These are phyloP conservation scores for Ivindomyrus marchei DNA, from an alignment of 2,113 vertebrate species.

Conservation along the genomic window DNA sequence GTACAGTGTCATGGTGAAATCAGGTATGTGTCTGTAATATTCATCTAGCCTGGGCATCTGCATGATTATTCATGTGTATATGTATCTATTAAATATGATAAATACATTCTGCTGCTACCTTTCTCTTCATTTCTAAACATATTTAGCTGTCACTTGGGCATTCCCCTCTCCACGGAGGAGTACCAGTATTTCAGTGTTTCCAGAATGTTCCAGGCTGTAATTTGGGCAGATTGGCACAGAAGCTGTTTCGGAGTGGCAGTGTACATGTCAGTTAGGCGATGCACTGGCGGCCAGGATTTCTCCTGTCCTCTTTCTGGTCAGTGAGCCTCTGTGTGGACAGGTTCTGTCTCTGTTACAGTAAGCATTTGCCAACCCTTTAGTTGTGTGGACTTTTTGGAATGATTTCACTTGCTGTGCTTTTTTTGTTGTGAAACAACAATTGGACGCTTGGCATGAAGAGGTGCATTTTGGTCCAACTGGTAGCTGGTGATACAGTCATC, in stretches of 20 bases:
- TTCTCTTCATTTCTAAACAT: neutral
- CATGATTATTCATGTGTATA: neutral
- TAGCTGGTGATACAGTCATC: neutral
- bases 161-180: neutral
- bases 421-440: slow-evolving; percentile 5
- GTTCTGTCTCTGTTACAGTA: neutral
- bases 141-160: neutral
- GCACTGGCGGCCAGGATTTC: neutral
- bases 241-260: neutral
- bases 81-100: neutral
- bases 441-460: neutral
- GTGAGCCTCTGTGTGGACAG: neutral
- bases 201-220: neutral
- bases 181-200: neutral
- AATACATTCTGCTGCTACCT: neutral
- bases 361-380: slow-evolving; percentile 4
- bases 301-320: neutral
- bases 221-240: neutral
- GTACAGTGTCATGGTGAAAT: neutral
- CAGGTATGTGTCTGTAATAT: neutral
- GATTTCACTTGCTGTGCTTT: slow-evolving; percentile 13
- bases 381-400: slow-evolving; percentile 28
- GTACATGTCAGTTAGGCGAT: neutral
- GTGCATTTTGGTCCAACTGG: neutral
- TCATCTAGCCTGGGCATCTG: neutral